phyloP scores from a whole-genome alignment of 2,113 vertebrate species.

The Rana temporaria region DNA sequence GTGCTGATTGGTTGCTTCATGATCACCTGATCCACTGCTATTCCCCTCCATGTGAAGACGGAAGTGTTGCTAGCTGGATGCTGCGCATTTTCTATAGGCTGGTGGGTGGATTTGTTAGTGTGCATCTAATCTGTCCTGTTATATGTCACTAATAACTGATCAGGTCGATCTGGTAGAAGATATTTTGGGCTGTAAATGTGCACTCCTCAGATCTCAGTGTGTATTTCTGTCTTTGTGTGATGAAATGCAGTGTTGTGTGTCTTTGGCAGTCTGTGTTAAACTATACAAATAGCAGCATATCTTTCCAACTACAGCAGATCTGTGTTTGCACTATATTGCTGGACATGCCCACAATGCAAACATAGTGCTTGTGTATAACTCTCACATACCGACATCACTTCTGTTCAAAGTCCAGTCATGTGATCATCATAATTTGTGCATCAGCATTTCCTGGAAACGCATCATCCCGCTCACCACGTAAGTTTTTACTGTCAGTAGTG shows the following conservation, averaged over 20 bases:
- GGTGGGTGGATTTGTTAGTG: background rate
- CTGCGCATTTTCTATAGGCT: background rate
- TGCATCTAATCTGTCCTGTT: background rate
- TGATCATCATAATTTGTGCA: too few relatives aligned
- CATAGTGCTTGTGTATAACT: too few relatives aligned
- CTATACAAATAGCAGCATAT: too few relatives aligned
- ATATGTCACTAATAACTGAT: background rate
- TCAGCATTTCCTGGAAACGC: too few relatives aligned
- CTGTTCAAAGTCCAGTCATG: too few relatives aligned
- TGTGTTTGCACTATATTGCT: too few relatives aligned
- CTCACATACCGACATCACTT: too few relatives aligned
- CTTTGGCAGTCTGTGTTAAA: too few relatives aligned
- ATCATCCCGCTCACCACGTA: too few relatives aligned
- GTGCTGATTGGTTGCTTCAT: background rate
- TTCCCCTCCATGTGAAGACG: background rate
- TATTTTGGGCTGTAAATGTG: background rate
- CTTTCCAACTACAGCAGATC: too few relatives aligned
- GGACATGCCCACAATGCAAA: too few relatives aligned
- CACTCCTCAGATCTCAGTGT: background rate
- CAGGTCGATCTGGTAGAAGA: background rate
- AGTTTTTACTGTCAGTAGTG: too few relatives aligned
- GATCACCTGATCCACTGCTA: background rate
- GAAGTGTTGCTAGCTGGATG: conserved; percentile 7
- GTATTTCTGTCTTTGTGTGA: background rate
- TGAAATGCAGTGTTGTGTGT: background rate